These are phyloP conservation scores for Crossoptilon crossoptilon DNA, from an alignment of 2,797 vertebrate species.

Conservation along the genomic window DNA sequence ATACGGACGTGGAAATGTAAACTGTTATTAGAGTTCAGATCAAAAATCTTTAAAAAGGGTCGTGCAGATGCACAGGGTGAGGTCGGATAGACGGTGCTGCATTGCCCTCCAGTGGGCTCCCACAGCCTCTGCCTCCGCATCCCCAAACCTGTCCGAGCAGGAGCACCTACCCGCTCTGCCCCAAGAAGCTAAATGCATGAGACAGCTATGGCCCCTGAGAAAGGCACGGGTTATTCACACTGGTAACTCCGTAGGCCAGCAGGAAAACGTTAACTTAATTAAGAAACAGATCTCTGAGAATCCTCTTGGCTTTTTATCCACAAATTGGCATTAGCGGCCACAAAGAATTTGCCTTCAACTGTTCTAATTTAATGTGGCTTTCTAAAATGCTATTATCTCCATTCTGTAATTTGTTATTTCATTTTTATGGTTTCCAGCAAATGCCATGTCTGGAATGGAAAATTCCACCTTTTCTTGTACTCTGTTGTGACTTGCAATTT, in stretches of 20 bases:
- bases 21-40: constrained; percentile 4
- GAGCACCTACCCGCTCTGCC: neutral
- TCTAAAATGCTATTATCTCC: constrained; percentile 61
- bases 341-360: constrained; percentile 54
- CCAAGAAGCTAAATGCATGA: neutral
- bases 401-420: constrained; percentile 58
- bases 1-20: constrained; percentile 56
- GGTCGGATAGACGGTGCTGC: constrained; percentile 61
- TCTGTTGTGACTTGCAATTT: constrained; percentile 47
- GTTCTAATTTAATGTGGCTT: constrained; percentile 55
- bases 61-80: neutral
- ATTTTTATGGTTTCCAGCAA: constrained; percentile 59
- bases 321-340: neutral
- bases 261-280: constrained; percentile 17
- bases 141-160: neutral
- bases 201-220: neutral
- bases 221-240: neutral
- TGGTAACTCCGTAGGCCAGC: neutral
- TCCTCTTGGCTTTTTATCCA: neutral
- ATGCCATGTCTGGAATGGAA: constrained; percentile 37
- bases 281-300: constrained; percentile 17
- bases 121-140: neutral
- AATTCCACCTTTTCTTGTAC: constrained; percentile 43
- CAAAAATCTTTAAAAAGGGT: constrained; percentile 7
- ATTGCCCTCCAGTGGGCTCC: constrained; percentile 82